Evolutionary conservation across 2,797 vertebrate genomes (phyloP), one percentile per base, ranked within the genome.

Genomic region (Eutrigla gurnardus): DNA sequence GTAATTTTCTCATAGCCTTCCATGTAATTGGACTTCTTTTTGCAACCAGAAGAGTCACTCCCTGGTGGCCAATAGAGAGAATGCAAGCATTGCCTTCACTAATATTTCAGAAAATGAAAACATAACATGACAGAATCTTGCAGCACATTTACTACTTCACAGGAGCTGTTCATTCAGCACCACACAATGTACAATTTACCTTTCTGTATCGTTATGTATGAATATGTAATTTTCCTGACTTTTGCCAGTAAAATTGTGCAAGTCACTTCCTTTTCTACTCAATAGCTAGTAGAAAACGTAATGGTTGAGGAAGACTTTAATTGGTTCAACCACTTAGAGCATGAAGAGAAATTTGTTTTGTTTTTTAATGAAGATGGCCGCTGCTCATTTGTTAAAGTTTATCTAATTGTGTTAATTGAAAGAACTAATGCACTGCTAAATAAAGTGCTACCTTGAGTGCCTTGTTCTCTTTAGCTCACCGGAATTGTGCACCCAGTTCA

Each of bases 241-340:
- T 46, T 45, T 35, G 39, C 13, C 3, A 12, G n/a, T 61, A n/a
- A 55, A 65, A 55, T 8, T 32, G 11, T 33, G 15, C 39, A 12
- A 54, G 32, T 66, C 35, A 55, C 5, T 47, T n/a, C 1, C 35
- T 6, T 39, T 37, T 50, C 1, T 9, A 3, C 36, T 59, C 15
- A 59, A 0, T 59, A 25, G 32, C 17, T 32, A 9, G 46, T 43
- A 46, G 40, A 50, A 64, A 39, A 32, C 10, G 8, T n/a, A 64
- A 54, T 39, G 35, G 47, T 43, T 76, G 18, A 45, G 57, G 17
- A 64, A 73, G 52, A 61, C 61, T 67, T 78, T 78, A 75, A 73
- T 66, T 69, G 49, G 8, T 67, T 58, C 59, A 57, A 60, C 36
- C 12, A 60, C 33, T 37, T 45, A 57, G 13, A 54, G 57, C 12